Evolutionary conservation across 1,140 invertebrate species (phyloP), one percentile per base, ranked within the genome.

Genomic region (Rhopalosiphum padi): DNA sequence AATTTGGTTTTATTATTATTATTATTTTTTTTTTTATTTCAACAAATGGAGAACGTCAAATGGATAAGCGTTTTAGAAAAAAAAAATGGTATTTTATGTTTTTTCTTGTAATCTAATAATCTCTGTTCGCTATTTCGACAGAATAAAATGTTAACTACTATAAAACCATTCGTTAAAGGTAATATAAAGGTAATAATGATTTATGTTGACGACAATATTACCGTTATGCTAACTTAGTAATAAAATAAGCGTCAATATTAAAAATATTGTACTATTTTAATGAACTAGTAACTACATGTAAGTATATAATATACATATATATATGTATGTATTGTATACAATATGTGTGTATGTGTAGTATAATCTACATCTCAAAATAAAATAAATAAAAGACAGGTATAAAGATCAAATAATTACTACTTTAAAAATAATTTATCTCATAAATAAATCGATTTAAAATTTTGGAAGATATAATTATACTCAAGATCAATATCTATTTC

Each of bases 121-220:
- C 82, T 83, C 3, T 41, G 7, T 83, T 5, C 35, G 25, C 37
- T 11, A 22, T 83, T 83, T 83, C 41, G 22, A 35, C 21, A 82
- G 2, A 83, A 41, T 23, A 41, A 83, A 83, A 83, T 41, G 22
- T 83, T 37, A 83, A 41, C 18, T 83, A 23, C 37, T 83, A 41
- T 41, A 41, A 41, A 83, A 83, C 5, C 35, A 8, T 23, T 83
- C 82, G 82, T 41, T 41, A 83, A 83, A 83, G 37, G 9, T 41
- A 83, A 83, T 83, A 83, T 83, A 83, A 83, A 83, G 82, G 37
- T 41, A 83, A 83, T 83, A 83, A n/a, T 77, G 30, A 83, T 37
- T 37, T 41, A 83, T 37, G 6, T 83, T 2, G 35, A 23, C 22
- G 77, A 37, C 35, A 83, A 83, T 37, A n/a, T 23, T 77, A 0